Evolutionary conservation across 2,797 vertebrate species (phyloP).

Genomic region (Melanotaenia parkinsoni): DNA sequence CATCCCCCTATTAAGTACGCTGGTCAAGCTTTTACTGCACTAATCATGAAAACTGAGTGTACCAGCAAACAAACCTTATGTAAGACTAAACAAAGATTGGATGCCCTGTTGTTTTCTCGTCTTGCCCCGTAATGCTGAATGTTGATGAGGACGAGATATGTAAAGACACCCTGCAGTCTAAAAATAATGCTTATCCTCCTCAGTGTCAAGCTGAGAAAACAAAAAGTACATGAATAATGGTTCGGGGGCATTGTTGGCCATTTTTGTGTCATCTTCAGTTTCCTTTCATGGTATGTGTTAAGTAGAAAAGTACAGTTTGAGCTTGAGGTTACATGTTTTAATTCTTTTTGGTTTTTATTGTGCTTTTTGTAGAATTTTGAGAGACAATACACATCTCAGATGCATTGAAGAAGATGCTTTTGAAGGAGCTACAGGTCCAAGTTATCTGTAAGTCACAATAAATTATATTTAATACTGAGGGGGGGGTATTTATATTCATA

Average conservation of each 20-base stretch:
- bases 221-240: conserved; percentile 36
- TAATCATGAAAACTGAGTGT: conserved; percentile 72
- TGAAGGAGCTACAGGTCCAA: conserved; percentile 87
- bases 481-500: not conserved
- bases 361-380: conserved; percentile 83
- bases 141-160: conserved; percentile 53
- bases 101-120: conserved; percentile 65
- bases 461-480: not conserved
- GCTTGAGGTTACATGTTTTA: conserved; percentile 28
- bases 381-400: conserved; percentile 85
- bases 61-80: conserved; percentile 70
- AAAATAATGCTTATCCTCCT: conserved; percentile 66
- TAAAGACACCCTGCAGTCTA: conserved; percentile 58
- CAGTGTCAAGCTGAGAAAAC: conserved; percentile 48
- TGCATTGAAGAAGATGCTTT: conserved; percentile 87
- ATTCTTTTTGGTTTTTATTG: not conserved
- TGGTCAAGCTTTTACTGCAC: conserved; percentile 27
- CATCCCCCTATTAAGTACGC: not conserved
- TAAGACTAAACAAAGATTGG: conserved; percentile 82
- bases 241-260: conserved; percentile 34
- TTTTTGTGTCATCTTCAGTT: conserved; percentile 49
- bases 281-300: conserved; percentile 15
- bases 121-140: conserved; percentile 47
- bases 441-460: conserved; percentile 83
- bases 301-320: conserved; percentile 15